phyloP scores from a whole-genome alignment of 2,888 invertebrate species.

The Poecilus cupreus region DNA sequence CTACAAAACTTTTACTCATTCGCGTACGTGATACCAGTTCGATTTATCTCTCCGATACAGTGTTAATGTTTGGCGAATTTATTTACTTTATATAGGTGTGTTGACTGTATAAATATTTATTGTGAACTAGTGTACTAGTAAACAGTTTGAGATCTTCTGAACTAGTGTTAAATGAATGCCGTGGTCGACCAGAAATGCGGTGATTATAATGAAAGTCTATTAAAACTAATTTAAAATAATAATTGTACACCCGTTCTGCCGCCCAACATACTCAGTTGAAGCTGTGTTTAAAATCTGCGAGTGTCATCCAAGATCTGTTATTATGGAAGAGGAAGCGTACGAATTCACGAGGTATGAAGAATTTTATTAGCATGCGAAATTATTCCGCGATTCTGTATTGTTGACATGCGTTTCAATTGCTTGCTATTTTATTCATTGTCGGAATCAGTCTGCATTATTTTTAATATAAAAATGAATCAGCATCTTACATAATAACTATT shows the following conservation, averaged over 20 bases:
- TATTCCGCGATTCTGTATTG: constrained; percentile 9
- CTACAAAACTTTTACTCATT: constrained; percentile 30
- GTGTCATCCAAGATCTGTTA: constrained; percentile 3
- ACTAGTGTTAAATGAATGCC: constrained; percentile 38
- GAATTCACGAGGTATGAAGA: constrained; percentile 50
- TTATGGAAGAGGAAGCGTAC: constrained; percentile 52
- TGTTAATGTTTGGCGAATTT: constrained; percentile 1
- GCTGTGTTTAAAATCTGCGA: constrained; percentile 42
- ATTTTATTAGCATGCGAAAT: constrained; percentile 9
- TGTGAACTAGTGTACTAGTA: background rate
- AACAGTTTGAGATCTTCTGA: constrained; percentile 53
- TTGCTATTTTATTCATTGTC: constrained; percentile 13
- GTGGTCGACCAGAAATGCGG: constrained; percentile 57
- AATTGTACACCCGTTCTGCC: constrained; percentile 55
- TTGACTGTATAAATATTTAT: constrained; percentile 4
- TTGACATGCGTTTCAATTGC: constrained; percentile 18
- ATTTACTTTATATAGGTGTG: constrained; percentile 16
- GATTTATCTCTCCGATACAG: background rate
- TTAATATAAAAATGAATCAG: constrained; percentile 9
- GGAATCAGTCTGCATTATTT: constrained; percentile 5
- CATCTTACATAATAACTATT: background rate
- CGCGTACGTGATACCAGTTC: background rate
- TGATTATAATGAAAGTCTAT: constrained; percentile 60
- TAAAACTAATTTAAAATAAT: constrained; percentile 60
- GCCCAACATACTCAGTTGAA: constrained; percentile 38